A percentile compares a stretch with the other conserved stretches of the same genome.
These are phyloP conservation scores for Drosophila nr. medialis DNA, from an alignment of 2,888 invertebrate genomes.

Conservation along the genomic window DNA sequence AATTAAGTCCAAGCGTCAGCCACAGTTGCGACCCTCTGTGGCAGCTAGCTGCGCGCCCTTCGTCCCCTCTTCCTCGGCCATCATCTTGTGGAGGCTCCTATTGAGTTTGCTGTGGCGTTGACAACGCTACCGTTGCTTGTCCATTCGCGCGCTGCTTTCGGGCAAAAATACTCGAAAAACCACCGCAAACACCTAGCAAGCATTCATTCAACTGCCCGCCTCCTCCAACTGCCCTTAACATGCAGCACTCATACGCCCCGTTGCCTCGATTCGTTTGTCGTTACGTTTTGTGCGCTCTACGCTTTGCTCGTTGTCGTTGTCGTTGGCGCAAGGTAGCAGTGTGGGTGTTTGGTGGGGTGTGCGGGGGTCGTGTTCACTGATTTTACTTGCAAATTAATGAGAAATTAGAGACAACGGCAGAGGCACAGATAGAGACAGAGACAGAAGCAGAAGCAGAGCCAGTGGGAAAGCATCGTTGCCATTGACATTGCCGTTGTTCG, in stretches of 20 bases:
- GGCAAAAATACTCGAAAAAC: constrained; percentile 74
- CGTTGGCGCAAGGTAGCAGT: constrained; percentile 37
- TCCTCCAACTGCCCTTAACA: constrained; percentile 21
- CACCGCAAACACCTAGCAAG: constrained; percentile 79
- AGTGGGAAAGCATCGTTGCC: constrained; percentile 19
- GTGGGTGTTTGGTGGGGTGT: background rate
- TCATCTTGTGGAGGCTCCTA: constrained; percentile 41
- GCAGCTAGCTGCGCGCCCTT: constrained; percentile 26
- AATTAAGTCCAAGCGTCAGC: constrained; percentile 73
- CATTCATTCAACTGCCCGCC: constrained; percentile 61
- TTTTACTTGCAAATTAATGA: constrained; percentile 84
- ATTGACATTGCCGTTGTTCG: constrained; percentile 29
- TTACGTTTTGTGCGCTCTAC: constrained; percentile 49
- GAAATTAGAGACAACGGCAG: constrained; percentile 81
- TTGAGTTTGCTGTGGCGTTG: constrained; percentile 78
- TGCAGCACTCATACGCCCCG: constrained; percentile 75
- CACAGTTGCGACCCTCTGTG: constrained; percentile 50
- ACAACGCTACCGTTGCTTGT: constrained; percentile 64
- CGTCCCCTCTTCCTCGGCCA: background rate
- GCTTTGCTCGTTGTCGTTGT: constrained; percentile 71
- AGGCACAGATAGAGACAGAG: constrained; percentile 33
- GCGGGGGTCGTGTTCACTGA: constrained; percentile 67
- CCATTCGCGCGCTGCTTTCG: constrained; percentile 52
- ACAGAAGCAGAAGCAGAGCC: constrained; percentile 32
- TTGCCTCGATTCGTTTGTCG: constrained; percentile 70